Evolutionary conservation across 2,113 vertebrate species (phyloP).

Genomic region (Empidonax traillii): DNA sequence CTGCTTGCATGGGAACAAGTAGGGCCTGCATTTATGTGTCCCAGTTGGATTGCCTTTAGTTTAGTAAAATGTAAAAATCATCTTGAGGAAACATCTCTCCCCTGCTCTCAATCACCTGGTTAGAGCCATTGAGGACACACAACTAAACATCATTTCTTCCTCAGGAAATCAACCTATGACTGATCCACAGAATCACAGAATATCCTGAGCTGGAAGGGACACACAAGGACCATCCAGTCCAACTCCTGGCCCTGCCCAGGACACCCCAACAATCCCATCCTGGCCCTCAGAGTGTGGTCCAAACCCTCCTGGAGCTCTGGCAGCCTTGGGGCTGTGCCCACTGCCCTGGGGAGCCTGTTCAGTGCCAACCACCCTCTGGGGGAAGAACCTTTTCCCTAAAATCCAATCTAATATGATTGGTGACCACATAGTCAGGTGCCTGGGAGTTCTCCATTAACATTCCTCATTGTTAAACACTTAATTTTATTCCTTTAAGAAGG

Average conservation of each 20-base stretch:
- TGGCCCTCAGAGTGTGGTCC: background rate
- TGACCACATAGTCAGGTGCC: rapidly evolving
- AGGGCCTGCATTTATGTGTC: rapidly evolving
- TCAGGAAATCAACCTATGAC: background rate
- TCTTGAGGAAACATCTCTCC: background rate
- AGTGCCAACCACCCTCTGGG: background rate
- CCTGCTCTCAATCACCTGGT: no score
- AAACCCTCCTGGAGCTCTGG: background rate
- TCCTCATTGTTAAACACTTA: background rate
- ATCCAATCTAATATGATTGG: background rate
- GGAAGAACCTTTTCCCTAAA: background rate
- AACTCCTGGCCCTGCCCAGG: background rate
- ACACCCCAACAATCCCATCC: background rate
- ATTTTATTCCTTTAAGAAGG: background rate
- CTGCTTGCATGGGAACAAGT: background rate
- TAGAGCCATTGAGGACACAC: background rate
- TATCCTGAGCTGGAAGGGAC: background rate
- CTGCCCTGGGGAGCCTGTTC: background rate
- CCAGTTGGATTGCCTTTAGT: background rate
- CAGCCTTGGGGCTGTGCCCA: background rate
- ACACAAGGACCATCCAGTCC: background rate
- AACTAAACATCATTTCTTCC: background rate
- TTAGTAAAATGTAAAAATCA: background rate
- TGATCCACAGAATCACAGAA: background rate
- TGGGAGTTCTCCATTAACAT: background rate